A percentile compares a stretch with the other conserved stretches of the same genome.
phyloP scores from a whole-genome alignment of 2,797 vertebrate species.

The Erethizon dorsatum region DNA sequence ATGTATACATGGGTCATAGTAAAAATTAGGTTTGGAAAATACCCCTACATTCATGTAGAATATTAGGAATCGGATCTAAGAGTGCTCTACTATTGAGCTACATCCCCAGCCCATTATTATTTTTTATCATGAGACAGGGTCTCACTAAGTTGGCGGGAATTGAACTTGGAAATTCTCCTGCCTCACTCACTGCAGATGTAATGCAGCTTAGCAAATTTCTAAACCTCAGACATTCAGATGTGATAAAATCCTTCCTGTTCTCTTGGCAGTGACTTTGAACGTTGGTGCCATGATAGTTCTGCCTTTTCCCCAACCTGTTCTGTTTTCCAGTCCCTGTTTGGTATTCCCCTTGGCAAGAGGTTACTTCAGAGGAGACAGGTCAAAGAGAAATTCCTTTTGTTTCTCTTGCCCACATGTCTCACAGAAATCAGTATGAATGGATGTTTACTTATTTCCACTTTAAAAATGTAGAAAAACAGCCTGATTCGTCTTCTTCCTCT shows the following conservation, averaged over 20 bases:
- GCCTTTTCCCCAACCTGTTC: neutral
- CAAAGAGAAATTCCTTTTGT: neutral
- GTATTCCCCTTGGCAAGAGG: neutral
- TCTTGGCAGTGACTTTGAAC: neutral
- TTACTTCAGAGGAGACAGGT: slow-evolving; percentile 31
- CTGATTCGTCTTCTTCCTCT: neutral
- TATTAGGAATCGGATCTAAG: neutral
- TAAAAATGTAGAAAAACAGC: neutral
- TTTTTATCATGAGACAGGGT: neutral
- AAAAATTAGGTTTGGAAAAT: neutral
- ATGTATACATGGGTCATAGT: neutral
- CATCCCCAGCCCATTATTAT: neutral
- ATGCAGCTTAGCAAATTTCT: neutral
- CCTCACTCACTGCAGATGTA: neutral
- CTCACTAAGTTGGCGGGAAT: neutral
- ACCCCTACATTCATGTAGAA: neutral
- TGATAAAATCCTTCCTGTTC: neutral
- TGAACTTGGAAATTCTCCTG: neutral
- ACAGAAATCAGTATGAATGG: neutral
- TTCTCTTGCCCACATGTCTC: slow-evolving; percentile 8
- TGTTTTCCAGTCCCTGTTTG: neutral
- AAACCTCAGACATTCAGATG: neutral
- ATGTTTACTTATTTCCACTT: slow-evolving; percentile 9
- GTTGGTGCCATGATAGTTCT: neutral
- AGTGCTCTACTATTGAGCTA: neutral